These are phyloP conservation scores for Sparidentex hasta DNA, from an alignment of 2,797 vertebrate species.

Conservation along the genomic window DNA sequence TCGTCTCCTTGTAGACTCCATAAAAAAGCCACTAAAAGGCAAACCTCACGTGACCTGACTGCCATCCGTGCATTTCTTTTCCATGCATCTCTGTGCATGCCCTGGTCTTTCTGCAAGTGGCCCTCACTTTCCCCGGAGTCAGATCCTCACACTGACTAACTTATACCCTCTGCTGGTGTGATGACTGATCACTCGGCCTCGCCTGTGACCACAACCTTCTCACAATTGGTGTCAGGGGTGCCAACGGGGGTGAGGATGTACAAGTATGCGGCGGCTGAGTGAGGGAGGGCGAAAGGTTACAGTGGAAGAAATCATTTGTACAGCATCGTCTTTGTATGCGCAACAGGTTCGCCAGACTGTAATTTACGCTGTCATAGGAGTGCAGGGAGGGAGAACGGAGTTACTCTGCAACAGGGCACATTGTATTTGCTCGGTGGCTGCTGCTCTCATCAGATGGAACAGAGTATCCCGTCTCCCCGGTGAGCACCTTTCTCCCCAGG, in stretches of 20 bases:
- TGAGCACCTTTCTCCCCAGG: slow-evolving; percentile 53
- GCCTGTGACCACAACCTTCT: slow-evolving; percentile 59
- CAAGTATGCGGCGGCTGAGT: slow-evolving; percentile 43
- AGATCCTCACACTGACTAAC: slow-evolving; percentile 49
- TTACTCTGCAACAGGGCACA: slow-evolving; percentile 29
- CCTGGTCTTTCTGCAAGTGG: slow-evolving; percentile 46
- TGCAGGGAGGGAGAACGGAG: slow-evolving; percentile 19
- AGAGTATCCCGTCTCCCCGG: slow-evolving; percentile 42
- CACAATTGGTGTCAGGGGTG: slow-evolving; percentile 50
- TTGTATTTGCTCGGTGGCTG: slow-evolving; percentile 58
- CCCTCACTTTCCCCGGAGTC: slow-evolving; percentile 43
- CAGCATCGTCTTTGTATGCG: slow-evolving; percentile 42
- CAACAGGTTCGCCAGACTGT: slow-evolving; percentile 56
- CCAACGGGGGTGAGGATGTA: slow-evolving; percentile 35
- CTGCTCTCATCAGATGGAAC: slow-evolving; percentile 56
- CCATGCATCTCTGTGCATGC: slow-evolving; percentile 22
- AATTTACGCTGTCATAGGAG: slow-evolving; percentile 51
- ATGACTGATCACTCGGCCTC: slow-evolving; percentile 51
- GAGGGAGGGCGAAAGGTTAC: slow-evolving; percentile 40
- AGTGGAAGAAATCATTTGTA: slow-evolving; percentile 42
- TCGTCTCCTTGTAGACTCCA: slow-evolving; percentile 63
- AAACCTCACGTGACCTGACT: slow-evolving; percentile 42
- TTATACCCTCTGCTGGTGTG: slow-evolving; percentile 32
- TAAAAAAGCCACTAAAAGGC: slow-evolving; percentile 71
- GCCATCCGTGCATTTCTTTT: slow-evolving; percentile 5